A percentile compares a stretch with the other conserved stretches of the same genome.
phyloP scores from a whole-genome alignment of 2,113 vertebrate genomes.

The Leptocoma aspasia region DNA sequence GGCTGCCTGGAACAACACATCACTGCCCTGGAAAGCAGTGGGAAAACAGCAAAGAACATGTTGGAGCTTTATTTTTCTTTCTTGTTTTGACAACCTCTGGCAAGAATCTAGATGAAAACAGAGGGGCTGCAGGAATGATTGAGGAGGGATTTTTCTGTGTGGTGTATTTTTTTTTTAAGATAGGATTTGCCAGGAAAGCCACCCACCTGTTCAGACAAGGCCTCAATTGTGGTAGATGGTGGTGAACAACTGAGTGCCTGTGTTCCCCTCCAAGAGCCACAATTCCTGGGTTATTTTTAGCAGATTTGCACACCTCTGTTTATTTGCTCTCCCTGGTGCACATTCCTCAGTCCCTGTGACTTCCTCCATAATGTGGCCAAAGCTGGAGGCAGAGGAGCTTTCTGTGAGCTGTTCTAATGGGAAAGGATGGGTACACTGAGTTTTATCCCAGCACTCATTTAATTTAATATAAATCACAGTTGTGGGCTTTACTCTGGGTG shows the following conservation, averaged over 20 bases:
- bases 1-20: background rate
- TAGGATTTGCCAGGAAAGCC: conserved; percentile 42
- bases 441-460: background rate
- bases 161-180: background rate
- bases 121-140: conserved; percentile 8
- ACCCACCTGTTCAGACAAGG: conserved; percentile 66
- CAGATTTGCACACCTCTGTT: conserved; percentile 60
- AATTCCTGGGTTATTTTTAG: conserved; percentile 52
- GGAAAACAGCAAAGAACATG: conserved; percentile 5
- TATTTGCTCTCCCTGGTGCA: conserved; percentile 47
- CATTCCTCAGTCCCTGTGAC: conserved; percentile 23
- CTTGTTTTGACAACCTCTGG: conserved; percentile 57
- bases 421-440: background rate
- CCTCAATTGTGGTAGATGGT: background rate
- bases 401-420: background rate
- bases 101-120: conserved; percentile 48
- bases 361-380: background rate
- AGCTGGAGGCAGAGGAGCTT: background rate
- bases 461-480: background rate
- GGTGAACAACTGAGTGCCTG: conserved; percentile 21
- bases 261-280: background rate
- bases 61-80: conserved; percentile 25
- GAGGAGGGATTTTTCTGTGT: conserved; percentile 8
- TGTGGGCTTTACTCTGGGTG: background rate
- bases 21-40: background rate